Base-by-base conservation (phyloP, 2,888 invertebrate genomes). In the Tenthredo notha region DNA sequence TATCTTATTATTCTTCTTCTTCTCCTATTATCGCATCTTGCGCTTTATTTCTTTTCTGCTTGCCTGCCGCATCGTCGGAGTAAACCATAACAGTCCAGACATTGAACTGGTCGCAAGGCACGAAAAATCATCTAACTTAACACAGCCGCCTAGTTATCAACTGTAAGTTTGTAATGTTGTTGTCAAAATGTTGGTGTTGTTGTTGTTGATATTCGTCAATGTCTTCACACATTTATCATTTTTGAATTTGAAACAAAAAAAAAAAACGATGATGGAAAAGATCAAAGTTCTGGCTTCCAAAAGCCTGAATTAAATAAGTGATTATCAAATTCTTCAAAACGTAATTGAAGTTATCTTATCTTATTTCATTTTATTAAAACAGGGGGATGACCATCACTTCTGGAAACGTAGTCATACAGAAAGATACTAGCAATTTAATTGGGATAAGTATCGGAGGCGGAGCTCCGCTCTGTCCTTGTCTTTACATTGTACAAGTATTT, bases 381-480 rank as follows among this genome's bases (percentile, higher is more conserved):
- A 99, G 99, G 98, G 99, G 99, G 0, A 99, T 99, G 98, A 98
- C 98, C 40, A 97, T 99, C 33, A 99, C 98, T 1, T 98, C 99
- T 7, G 99, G 98, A 29, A 97, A 97, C 90, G 97, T 99, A 2
- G 95, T 96, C 5, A 96, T 99, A 77, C 96, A 96, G 89, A 99
- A 99, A 94, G 99, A 99, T 94, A 96, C 96, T 88, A 98, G 98
- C 92, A 97, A 98, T 91, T 94, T 99, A 43, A 99, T 99, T 88
- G 99, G 99, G 0, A 99, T 99, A 89, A 99, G 98, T 92, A 99
- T 99, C 87, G 99, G 99, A 0, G 99, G 99, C 0, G 99, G 99
- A 58, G 97, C 98, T 33, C 97, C 99, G 5, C 93, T 97, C 83
- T 99, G 99, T 90, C 99, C 99, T 0, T 99, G 99, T 92, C 95